phyloP scores from a whole-genome alignment of 2,888 invertebrate species.

The Eurytoma californica region DNA sequence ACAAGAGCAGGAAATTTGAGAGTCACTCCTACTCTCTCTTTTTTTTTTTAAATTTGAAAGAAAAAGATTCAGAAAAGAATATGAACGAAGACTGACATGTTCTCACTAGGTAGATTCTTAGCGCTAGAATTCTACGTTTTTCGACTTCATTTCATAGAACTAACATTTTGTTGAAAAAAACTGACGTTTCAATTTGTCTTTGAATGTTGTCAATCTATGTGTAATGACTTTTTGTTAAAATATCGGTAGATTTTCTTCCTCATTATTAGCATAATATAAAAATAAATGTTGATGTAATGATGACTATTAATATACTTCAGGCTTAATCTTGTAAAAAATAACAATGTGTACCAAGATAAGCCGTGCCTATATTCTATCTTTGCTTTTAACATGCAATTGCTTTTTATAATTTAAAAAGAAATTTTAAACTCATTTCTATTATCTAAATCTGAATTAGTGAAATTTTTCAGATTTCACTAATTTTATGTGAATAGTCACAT shows the following conservation, averaged over 20 bases:
- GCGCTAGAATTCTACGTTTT: slow-evolving; percentile 25
- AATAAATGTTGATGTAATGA: background rate
- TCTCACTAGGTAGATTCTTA: background rate
- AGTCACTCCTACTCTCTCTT: background rate
- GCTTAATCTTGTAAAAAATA: slow-evolving; percentile 30
- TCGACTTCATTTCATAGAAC: slow-evolving; percentile 4
- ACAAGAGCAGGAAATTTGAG: slow-evolving; percentile 48
- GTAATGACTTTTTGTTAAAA: too few species aligned
- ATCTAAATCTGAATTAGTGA: too few species aligned
- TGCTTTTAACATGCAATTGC: too few species aligned
- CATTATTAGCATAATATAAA: background rate
- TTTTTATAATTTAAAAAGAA: too few species aligned
- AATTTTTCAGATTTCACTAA: too few species aligned
- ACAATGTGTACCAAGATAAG: slow-evolving; percentile 9
- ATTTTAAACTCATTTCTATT: too few species aligned
- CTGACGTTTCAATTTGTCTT: too few species aligned
- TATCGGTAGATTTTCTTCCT: too few species aligned
- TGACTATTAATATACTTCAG: background rate
- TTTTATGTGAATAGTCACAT: too few species aligned
- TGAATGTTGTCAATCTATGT: too few species aligned
- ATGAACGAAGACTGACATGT: slow-evolving; percentile 21
- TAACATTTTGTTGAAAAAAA: background rate
- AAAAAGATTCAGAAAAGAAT: slow-evolving; percentile 34
- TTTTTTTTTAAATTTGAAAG: slow-evolving; percentile 36
- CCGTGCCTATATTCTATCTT: background rate